A percentile compares a stretch with the other conserved stretches of the same genome.
These are phyloP conservation scores for Lithodes maja DNA, from an alignment of 2,888 invertebrate species.

Conservation along the genomic window DNA sequence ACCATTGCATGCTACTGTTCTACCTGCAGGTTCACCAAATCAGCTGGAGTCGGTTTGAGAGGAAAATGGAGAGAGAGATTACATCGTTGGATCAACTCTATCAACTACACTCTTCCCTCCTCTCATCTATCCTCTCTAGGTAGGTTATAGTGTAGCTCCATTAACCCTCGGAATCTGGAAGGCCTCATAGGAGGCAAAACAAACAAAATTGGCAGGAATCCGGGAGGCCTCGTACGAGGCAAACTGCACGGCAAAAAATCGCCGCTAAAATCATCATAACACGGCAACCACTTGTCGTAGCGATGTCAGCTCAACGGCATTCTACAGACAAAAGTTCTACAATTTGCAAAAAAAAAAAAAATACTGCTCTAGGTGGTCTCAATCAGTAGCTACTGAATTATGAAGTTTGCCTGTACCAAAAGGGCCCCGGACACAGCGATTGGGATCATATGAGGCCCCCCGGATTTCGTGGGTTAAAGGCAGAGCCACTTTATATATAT, in stretches of 20 bases:
- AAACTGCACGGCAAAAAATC: background rate
- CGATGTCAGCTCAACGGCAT: background rate
- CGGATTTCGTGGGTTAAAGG: background rate
- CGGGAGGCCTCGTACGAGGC: background rate
- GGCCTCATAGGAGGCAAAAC: too few relatives aligned
- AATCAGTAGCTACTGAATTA: too few relatives aligned
- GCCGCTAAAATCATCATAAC: background rate
- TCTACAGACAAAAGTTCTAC: too few relatives aligned
- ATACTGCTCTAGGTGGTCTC: too few relatives aligned
- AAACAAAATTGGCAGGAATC: too few relatives aligned
- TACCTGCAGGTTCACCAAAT: slow-evolving; percentile 50
- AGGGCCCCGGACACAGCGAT: too few relatives aligned
- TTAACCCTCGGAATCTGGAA: background rate
- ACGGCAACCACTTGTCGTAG: background rate
- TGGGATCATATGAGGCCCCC: too few relatives aligned
- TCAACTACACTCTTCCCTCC: slow-evolving; percentile 36
- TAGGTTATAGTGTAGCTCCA: background rate
- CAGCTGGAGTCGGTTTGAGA: slow-evolving; percentile 51
- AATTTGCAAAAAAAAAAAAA: too few relatives aligned
- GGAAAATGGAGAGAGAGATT: slow-evolving; percentile 43
- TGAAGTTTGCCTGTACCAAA: too few relatives aligned
- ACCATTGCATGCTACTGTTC: background rate
- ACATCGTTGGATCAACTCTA: slow-evolving; percentile 51
- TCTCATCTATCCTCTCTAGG: slow-evolving; percentile 48
- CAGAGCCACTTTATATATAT: background rate